Conservation (phyloP, 1,140 invertebrate species). For the Eurosta solidaginis region DNA sequence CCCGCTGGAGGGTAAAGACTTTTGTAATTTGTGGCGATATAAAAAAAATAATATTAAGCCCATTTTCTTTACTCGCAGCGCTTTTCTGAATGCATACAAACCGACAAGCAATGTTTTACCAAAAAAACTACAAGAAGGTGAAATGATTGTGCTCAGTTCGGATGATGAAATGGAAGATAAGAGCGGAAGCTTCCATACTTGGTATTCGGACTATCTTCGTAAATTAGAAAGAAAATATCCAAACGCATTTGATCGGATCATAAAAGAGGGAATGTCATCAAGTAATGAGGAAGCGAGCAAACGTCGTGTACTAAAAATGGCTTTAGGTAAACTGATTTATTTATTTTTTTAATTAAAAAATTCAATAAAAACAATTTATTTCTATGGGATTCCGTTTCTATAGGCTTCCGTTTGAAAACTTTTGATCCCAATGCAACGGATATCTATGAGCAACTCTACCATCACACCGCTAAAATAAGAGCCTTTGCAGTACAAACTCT, state of each 20-base stretch:
- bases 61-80: constrained; percentile 54
- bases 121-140: constrained; percentile 41
- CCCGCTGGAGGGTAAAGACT: too few relatives aligned
- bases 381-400: background rate
- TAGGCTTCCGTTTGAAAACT: constrained; percentile 64
- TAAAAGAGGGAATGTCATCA: constrained; percentile 59
- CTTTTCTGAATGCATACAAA: constrained; percentile 58
- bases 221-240: constrained; percentile 70
- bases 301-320: constrained; percentile 46
- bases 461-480: constrained; percentile 67
- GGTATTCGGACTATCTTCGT: constrained; percentile 63
- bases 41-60: background rate
- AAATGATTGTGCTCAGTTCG: constrained; percentile 60
- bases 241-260: constrained; percentile 67
- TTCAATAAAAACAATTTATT: background rate
- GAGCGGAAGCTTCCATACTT: constrained; percentile 49
- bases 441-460: constrained; percentile 71
- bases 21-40: background rate
- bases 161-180: constrained; percentile 46
- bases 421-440: constrained; percentile 62
- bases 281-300: constrained; percentile 35
- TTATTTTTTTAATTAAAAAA: background rate
- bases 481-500: constrained; percentile 67
- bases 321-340: constrained; percentile 43
- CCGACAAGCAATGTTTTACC: background rate